Evolutionary conservation across 1,140 invertebrate species (phyloP).

Genomic region (Lucilia sericata): DNA sequence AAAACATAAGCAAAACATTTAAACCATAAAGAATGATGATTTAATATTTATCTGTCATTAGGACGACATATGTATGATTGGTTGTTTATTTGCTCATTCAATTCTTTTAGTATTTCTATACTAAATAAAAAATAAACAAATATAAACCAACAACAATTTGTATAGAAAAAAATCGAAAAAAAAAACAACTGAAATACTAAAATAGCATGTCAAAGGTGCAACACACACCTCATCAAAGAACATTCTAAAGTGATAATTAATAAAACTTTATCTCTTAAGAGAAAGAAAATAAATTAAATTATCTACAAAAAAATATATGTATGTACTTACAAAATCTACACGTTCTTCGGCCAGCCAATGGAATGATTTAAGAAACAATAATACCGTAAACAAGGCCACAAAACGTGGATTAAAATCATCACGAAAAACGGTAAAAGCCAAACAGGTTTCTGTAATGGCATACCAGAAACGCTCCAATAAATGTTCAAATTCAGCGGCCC

Average conservation of each 20-base stretch:
- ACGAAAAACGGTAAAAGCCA: constrained; percentile 98
- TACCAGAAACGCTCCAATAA: constrained; percentile 99
- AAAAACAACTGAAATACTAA: background rate
- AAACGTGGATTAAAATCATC: constrained; percentile 99
- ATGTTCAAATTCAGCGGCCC: constrained; percentile 99
- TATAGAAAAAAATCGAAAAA: background rate
- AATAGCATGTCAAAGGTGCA: constrained; percentile 6
- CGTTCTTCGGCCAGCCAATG: constrained; percentile 99
- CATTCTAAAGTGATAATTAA: background rate
- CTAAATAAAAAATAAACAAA: background rate
- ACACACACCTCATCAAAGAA: background rate
- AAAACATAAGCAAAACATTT: background rate
- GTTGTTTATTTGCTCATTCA: background rate
- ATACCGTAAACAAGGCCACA: constrained; percentile 95
- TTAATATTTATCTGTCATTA: background rate
- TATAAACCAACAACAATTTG: background rate
- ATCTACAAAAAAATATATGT: too few relatives aligned
- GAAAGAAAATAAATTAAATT: background rate
- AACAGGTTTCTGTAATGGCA: constrained; percentile 97
- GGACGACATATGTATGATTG: background rate
- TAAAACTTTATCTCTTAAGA: background rate
- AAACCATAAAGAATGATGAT: background rate
- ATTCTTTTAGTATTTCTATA: background rate
- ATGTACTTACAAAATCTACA: constrained; percentile 94
- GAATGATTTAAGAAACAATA: constrained; percentile 98